phyloP scores from a whole-genome alignment of 2,888 invertebrate species.

The Ferrisia virgata region DNA sequence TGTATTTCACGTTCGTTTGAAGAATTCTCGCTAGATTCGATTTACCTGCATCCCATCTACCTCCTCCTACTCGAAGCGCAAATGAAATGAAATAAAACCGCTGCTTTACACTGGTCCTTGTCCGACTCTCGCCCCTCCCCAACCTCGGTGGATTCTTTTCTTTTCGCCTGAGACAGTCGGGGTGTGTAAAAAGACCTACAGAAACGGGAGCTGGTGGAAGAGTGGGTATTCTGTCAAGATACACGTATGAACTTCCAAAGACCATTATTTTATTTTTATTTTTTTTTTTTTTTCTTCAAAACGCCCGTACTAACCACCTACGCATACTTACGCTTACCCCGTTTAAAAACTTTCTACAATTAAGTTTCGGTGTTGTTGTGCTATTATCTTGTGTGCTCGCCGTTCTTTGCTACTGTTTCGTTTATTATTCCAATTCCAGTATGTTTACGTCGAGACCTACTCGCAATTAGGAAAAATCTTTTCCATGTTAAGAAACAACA shows the following conservation, averaged over 20 bases:
- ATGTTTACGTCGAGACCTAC: neutral
- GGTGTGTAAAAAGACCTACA: too few species aligned
- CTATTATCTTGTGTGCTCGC: too few species aligned
- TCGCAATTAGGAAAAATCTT: neutral
- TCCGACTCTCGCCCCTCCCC: too few species aligned
- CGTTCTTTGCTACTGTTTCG: too few species aligned
- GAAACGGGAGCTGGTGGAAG: neutral
- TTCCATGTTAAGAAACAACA: neutral
- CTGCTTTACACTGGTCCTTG: too few species aligned
- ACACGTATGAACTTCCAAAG: neutral
- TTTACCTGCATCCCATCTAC: too few species aligned
- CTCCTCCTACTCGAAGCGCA: too few species aligned
- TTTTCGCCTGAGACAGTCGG: too few species aligned
- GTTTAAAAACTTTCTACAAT: neutral
- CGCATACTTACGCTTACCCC: too few species aligned
- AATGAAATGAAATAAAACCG: neutral
- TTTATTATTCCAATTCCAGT: neutral
- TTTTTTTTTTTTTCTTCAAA: too few species aligned
- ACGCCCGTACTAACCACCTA: neutral
- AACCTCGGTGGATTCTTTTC: too few species aligned
- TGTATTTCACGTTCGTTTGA: neutral
- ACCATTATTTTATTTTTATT: neutral
- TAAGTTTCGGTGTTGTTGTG: neutral
- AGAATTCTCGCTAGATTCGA: neutral
- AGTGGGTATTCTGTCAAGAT: neutral